Evolutionary conservation across 2,797 vertebrate species (phyloP).

Genomic region (Spinibarbus caldwelli): DNA sequence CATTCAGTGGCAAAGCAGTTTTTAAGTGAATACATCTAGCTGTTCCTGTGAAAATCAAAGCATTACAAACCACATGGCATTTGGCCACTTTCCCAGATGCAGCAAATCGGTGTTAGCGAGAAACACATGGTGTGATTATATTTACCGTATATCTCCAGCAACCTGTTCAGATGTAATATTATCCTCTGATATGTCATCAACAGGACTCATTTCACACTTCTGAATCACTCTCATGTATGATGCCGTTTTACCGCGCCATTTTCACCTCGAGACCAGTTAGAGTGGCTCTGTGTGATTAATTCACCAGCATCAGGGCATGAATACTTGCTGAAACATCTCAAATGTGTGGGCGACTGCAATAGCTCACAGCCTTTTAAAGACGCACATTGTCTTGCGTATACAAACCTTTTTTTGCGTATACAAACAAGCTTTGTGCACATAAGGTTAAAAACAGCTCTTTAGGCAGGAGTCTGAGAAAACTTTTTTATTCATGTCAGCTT

Average conservation of each 20-base stretch:
- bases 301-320: constrained; percentile 45
- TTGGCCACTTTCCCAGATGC: constrained; percentile 10
- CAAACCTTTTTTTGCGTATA: too few relatives aligned
- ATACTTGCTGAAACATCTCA: constrained; percentile 29
- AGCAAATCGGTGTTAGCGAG: neutral
- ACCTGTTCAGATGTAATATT: neutral
- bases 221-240: constrained; percentile 22
- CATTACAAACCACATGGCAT: neutral
- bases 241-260: neutral
- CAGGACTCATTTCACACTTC: neutral
- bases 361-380: constrained; percentile 27
- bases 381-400: neutral
- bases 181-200: neutral
- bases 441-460: constrained; percentile 18
- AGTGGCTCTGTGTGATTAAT: constrained; percentile 46
- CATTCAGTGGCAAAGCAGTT: neutral
- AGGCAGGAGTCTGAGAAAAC: neutral
- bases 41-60: constrained; percentile 23
- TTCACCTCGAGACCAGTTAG: neutral
- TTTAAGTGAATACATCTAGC: constrained; percentile 4
- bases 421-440: constrained; percentile 1
- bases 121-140: neutral
- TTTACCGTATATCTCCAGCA: constrained; percentile 5
- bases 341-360: constrained; percentile 17
- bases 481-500: neutral